Evolutionary conservation across 1,140 invertebrate genomes (phyloP), one percentile per base, ranked within the genome.

Genomic region (Ganaspis sp.): DNA sequence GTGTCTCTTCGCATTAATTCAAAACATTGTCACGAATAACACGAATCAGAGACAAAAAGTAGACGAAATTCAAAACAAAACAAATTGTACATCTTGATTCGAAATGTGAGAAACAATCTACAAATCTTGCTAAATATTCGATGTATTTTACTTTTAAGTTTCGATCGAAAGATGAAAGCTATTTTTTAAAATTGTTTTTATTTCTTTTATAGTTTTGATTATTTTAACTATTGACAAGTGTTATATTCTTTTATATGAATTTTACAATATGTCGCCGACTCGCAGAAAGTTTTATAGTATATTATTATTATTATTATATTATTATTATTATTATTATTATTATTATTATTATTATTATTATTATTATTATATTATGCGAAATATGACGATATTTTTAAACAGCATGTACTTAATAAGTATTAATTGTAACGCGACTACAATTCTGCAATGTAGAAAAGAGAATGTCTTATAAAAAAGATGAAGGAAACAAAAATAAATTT

Each of bases 391-490:
- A 45, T 64, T 64, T 58, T 26, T 15, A 73, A 49, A 73, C n/a
- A 26, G 26, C 9, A 73, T 34, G 26, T 37, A 40, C 49, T 73
- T 34, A 73, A 58, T 49, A 45, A 29, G 29, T 38, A 45, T 45
- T 45, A 45, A 15, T 45, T 49, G n/a, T 49, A 49, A 73, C 19
- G 34, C 49, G 11, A 73, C 38, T 37, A 53, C 19, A 58, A 53
- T 73, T 29, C n/a, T 53, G 29, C 23, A 23, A 26, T 54, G 42
- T 64, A 70, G 70, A 49, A 49, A 49, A 70, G 69, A 64, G n/a
- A n/a, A n/a, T n/a, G n/a, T n/a, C n/a, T n/a, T n/a, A 49, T 12
- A 74, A 49, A 69, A 72, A 26, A 77, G 70, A 71, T 17, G 1
- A 53, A 40, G n/a, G n/a, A 74, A 26, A 53, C 34, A 4, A 26